These are phyloP conservation scores for Guaruba guarouba DNA, from an alignment of 2,113 vertebrate species.

Conservation along the genomic window DNA sequence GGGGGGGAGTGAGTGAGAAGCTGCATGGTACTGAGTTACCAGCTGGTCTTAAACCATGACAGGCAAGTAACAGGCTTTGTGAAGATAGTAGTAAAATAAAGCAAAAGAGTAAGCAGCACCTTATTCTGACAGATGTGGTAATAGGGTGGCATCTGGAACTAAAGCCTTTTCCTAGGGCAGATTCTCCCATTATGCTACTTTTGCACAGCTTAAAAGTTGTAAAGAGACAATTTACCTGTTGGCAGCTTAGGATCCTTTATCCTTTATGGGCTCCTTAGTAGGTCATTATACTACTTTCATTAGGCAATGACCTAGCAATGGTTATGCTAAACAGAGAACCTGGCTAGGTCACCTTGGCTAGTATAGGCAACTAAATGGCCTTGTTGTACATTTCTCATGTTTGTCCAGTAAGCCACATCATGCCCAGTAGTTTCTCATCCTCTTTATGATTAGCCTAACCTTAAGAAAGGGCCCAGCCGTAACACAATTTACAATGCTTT, in stretches of 20 bases:
- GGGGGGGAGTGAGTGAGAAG: too few species aligned
- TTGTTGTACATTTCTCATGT: background rate
- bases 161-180: background rate
- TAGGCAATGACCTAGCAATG: background rate
- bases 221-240: background rate
- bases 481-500: background rate
- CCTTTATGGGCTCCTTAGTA: background rate
- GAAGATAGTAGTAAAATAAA: background rate
- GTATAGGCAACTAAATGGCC: background rate
- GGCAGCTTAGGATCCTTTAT: background rate
- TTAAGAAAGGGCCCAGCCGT: background rate
- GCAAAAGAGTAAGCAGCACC: background rate
- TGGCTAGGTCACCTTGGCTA: background rate
- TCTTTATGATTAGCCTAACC: background rate
- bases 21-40: too few species aligned
- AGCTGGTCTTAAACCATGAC: too few species aligned
- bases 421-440: background rate
- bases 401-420: background rate
- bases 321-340: background rate
- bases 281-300: background rate
- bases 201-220: fast-evolving
- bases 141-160: background rate
- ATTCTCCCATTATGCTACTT: background rate
- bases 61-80: background rate
- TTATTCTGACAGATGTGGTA: background rate